These are phyloP conservation scores for Pollenia amentaria DNA, from an alignment of 2,888 invertebrate genomes.

Conservation along the genomic window DNA sequence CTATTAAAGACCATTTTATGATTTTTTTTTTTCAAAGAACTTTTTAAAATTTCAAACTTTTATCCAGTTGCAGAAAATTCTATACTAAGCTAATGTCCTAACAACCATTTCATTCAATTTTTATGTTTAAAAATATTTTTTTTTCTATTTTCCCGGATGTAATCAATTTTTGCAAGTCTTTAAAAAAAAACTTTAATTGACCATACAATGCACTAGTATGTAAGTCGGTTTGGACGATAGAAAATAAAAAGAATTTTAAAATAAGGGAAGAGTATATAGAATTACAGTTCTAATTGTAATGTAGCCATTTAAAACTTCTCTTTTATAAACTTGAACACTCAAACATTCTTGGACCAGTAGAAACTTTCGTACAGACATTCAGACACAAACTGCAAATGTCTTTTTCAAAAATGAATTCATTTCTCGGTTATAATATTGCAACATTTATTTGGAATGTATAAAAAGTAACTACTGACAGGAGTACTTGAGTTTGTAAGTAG, in stretches of 20 bases:
- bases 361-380: neutral
- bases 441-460: conserved; percentile 57
- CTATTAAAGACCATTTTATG: too few relatives aligned
- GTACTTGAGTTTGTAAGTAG: conserved; percentile 41
- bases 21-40: neutral
- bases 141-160: conserved; percentile 51
- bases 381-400: conserved; percentile 13
- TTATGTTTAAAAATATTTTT: conserved; percentile 25
- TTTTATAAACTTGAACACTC: conserved; percentile 34
- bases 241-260: conserved; percentile 11
- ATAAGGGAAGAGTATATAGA: conserved; percentile 26
- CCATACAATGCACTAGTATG: conserved; percentile 16
- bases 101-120: conserved; percentile 52
- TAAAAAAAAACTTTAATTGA: conserved; percentile 55
- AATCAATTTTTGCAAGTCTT: conserved; percentile 58
- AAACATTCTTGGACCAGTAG: neutral
- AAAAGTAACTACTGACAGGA: conserved; percentile 56
- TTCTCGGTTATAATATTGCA: conserved; percentile 18
- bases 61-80: conserved; percentile 29
- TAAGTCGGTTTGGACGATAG: too few relatives aligned
- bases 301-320: conserved; percentile 59
- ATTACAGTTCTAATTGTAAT: conserved; percentile 68
- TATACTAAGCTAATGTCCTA: conserved; percentile 30
- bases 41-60: conserved; percentile 14
- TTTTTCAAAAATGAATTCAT: conserved; percentile 22